Evolutionary conservation across 1,140 invertebrate species (phyloP), one percentile per base, ranked within the genome.

Genomic region (Drosophila albomicans): DNA sequence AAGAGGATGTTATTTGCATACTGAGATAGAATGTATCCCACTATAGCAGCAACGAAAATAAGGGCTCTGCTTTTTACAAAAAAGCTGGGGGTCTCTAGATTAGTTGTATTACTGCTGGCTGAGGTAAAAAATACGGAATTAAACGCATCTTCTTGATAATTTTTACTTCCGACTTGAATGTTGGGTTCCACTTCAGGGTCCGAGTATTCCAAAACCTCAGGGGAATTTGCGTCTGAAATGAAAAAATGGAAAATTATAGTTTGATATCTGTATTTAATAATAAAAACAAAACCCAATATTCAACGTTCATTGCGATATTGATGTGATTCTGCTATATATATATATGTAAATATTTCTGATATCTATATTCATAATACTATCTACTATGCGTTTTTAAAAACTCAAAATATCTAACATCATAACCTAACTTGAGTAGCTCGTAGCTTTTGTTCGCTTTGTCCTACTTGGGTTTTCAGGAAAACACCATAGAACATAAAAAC

Each of bases 171-270:
- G 5, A 13, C 20, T 4, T 56, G 13, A 58, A 75, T 25, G 25
- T 64, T 64, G 30, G 64, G 71, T 25, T 78, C 75, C 6, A 78
- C 64, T 69, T 78, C 75, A 10, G 75, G 75, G 58, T 78, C 75
- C 0, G 75, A 78, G 43, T 68, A 69, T 13, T 68, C 46, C 46
- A 69, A 6, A 16, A 7, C 51, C 16, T 78, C 75, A 2, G 28
- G 1, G 7, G 46, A 5, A n/a, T n/a, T 10, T 10, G 7, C 6
- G 28, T 74, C 70, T 78, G 15, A 45, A 61, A 62, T 13, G 1
- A 57, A 16, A 45, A 56, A 25, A 16, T 1, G 13, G 4, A 1
- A 43, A 43, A 13, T 43, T 13, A 13, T 43, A 43, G 35, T 38
- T 6, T 30, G 4, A 7, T 8, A 35, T n/a, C n/a, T n/a, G n/a